Evolutionary conservation across 2,888 invertebrate species (phyloP), one percentile per base, ranked within the genome.

Genomic region (Desoria tigrina): DNA sequence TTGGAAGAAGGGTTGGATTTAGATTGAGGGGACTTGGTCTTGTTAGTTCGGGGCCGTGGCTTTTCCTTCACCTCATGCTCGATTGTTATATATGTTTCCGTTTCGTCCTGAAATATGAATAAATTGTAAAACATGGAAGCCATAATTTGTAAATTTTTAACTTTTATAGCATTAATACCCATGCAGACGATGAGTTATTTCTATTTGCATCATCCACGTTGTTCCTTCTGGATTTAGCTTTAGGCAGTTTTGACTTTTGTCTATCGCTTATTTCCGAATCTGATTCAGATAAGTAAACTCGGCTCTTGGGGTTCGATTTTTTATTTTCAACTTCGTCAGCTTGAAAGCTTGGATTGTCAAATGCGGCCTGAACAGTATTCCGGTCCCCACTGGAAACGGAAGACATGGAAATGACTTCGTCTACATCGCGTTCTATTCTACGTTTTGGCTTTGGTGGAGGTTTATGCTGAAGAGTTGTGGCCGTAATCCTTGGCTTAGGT

Each of bases 381-480:
- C 21, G 53, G 6, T 42, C 9, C 14, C 6, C 37, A 14, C 42
- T 26, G 16, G 49, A 53, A 7, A 18, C 50, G 1, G 65, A 65
- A 51, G 65, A 65, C 14, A 61, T 51, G 0, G 65, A 65, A 18
- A 65, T 9, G 2, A 61, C 66, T 6, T 66, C 69, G 21, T 66
- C 69, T 2, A 61, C 18, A 37, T 63, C 66, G n/a, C 60, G 7
- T 37, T 58, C 63, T 23, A 50, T 51, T 21, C 51, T 54, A 27
- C 37, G 58, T 16, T 53, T 6, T 2, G 66, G 66, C 18, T 59
- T 59, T 32, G 63, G 63, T 37, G 53, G 39, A 1, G 66, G 62
- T 1, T 53, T 42, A 9, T 42, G 45, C 24, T 45, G 54, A 37
- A 55, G 6, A 18, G n/a, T 9, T n/a, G n/a, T 21, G 6, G 6